phyloP scores from a whole-genome alignment of 2,797 vertebrate species.

The Buceros bicornis region DNA sequence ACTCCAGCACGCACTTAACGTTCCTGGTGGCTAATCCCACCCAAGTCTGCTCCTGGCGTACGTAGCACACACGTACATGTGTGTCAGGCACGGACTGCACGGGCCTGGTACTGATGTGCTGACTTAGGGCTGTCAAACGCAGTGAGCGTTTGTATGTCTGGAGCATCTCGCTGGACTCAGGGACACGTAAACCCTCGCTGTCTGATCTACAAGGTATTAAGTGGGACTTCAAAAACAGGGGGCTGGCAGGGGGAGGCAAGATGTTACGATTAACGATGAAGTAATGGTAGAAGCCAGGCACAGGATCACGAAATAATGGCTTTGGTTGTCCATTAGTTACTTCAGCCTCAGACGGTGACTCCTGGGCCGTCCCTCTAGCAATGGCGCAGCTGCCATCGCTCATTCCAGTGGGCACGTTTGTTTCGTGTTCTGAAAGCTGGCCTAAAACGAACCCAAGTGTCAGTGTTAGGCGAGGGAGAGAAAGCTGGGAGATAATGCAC shows the following conservation, averaged over 20 bases:
- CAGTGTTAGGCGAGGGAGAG: background rate
- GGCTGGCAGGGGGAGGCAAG: background rate
- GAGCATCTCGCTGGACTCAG: background rate
- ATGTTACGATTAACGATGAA: background rate
- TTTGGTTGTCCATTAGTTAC: background rate
- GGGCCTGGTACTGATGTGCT: background rate
- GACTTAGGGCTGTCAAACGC: background rate
- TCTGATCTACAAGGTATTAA: constrained; percentile 12
- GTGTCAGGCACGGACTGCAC: background rate
- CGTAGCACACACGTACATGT: background rate
- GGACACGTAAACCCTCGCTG: background rate
- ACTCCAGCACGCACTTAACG: background rate
- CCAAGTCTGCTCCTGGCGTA: background rate
- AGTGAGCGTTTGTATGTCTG: background rate
- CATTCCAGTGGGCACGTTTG: background rate
- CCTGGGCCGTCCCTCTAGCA: background rate
- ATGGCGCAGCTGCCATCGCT: background rate
- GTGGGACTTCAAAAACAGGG: background rate
- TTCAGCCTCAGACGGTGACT: background rate
- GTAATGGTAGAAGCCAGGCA: background rate
- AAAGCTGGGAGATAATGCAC: background rate
- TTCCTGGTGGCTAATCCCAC: constrained; percentile 37
- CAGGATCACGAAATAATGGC: background rate
- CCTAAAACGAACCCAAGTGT: background rate
- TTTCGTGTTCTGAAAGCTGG: background rate